Base-by-base conservation (phyloP, 1,140 invertebrate genomes). In the Euwallacea fornicatus region DNA sequence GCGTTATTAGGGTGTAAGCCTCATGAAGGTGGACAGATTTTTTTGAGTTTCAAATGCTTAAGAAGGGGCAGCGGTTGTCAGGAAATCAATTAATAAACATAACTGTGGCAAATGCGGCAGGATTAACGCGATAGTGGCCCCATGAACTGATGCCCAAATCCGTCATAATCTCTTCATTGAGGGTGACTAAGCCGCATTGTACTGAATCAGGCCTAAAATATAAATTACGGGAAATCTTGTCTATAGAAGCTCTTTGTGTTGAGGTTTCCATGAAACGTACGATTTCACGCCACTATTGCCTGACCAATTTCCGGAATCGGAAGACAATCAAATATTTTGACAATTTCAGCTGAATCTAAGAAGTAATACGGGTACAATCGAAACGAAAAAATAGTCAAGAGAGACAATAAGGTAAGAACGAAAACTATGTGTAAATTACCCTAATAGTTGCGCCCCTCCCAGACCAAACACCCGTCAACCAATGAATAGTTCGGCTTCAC, bases 401-500 rank as follows among this genome's bases (percentile, higher is more conserved):
- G 21, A 58, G 10, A 58, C 9, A 50, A 50, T 50, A 50, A 11
- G 6, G 13, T 50, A 11, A 2, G 9, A 10, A 10, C 1, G 13
- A 63, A 63, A 61, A 33, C 21, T 33, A 33, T 4, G 21, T 33
- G 21, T 33, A 33, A 33, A 43, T 47, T 44, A 11, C 21, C 8
- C 42, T 44, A 15, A 44, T 55, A 21, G 16, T 55, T 16, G 21
- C 7, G 69, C 43, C 41, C 61, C 69, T 46, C 69, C 69, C 73
- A 69, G 13, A 44, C 41, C 65, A 68, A 72, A 68, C 62, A 69
- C 7, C 56, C 60, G 65, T 55, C 64, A 56, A 62, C 70, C 70
- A 72, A 72, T 72, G 70, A 70, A 66, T 73, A 62, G 71, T 43
- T 43, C 47, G 58, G 58, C 44, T 74, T 69, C 72, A 56, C 69